Conservation (phyloP, 2,888 invertebrate genomes). For the Pardosa pseudoannulata region DNA sequence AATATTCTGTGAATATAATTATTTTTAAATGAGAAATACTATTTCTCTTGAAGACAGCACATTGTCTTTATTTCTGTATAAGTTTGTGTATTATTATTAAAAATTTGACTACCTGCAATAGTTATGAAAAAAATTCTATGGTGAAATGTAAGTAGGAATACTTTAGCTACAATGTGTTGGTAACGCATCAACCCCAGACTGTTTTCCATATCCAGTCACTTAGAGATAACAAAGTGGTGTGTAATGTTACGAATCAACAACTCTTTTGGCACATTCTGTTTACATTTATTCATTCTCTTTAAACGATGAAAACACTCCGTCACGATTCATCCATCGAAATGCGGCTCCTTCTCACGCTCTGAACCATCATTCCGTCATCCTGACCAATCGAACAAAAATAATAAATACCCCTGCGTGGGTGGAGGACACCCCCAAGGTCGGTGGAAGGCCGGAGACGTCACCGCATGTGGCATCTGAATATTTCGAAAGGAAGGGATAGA, state of each 20-base stretch:
- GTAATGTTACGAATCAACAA: background rate
- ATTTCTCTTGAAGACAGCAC: too few species aligned
- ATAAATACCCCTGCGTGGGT: constrained; percentile 39
- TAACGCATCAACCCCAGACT: too few species aligned
- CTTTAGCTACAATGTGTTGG: too few species aligned
- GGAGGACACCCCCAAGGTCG: constrained; percentile 63
- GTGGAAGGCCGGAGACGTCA: constrained; percentile 35
- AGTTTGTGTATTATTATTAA: too few species aligned
- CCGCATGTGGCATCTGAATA: background rate
- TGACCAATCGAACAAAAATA: constrained; percentile 10
- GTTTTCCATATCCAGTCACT: too few species aligned
- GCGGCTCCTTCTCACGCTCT: constrained; percentile 16
- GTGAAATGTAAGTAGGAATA: too few species aligned
- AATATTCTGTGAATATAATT: too few species aligned
- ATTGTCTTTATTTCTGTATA: too few species aligned
- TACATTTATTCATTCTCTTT: constrained; percentile 25
- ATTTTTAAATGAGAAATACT: too few species aligned
- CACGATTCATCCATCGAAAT: constrained; percentile 52
- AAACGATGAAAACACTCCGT: constrained; percentile 47
- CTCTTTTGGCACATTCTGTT: constrained; percentile 20
- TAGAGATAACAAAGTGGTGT: too few species aligned
- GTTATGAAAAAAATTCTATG: too few species aligned
- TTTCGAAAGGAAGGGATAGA: background rate
- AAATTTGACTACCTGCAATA: too few species aligned
- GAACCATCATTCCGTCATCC: constrained; percentile 10